Percentiles rank a stretch among this genome's conserved stretches.
phyloP scores from a whole-genome alignment of 2,113 vertebrate species.

The Coturnix japonica region DNA sequence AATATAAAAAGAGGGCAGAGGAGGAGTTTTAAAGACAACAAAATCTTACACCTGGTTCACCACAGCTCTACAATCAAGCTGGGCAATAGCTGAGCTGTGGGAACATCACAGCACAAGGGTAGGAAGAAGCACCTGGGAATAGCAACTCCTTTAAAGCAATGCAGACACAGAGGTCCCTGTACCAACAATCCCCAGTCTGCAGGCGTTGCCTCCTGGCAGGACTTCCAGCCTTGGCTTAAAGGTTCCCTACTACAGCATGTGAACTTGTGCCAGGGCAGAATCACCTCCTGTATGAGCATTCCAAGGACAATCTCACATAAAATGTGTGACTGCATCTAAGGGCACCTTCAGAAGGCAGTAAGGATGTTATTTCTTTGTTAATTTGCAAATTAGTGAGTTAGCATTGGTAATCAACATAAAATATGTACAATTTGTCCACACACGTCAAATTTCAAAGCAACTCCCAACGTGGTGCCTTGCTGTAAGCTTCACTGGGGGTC shows the following conservation, averaged over 20 bases:
- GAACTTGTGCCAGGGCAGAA: background rate
- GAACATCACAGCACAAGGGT: fast-evolving
- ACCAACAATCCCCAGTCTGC: fast-evolving
- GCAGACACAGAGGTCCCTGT: fast-evolving
- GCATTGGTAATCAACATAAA: background rate
- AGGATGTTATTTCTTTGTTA: background rate
- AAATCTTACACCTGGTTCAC: background rate
- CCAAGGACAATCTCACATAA: background rate
- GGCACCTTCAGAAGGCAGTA: background rate
- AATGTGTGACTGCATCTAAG: fast-evolving
- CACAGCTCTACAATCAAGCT: fast-evolving
- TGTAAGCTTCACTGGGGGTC: background rate
- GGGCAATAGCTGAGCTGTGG: fast-evolving
- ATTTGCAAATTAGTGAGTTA: background rate
- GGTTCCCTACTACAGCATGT: background rate
- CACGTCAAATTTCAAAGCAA: background rate
- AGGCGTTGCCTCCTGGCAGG: fast-evolving
- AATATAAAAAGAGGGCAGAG: background rate
- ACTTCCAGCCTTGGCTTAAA: background rate
- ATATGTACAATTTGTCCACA: background rate
- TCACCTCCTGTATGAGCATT: fast-evolving
- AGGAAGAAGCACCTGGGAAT: background rate
- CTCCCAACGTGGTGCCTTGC: background rate
- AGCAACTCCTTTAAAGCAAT: background rate
- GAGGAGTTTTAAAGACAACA: background rate